Evolutionary conservation across 2,888 invertebrate species (phyloP), one percentile per base, ranked within the genome.

Genomic region (Eugnorisma glareosa): DNA sequence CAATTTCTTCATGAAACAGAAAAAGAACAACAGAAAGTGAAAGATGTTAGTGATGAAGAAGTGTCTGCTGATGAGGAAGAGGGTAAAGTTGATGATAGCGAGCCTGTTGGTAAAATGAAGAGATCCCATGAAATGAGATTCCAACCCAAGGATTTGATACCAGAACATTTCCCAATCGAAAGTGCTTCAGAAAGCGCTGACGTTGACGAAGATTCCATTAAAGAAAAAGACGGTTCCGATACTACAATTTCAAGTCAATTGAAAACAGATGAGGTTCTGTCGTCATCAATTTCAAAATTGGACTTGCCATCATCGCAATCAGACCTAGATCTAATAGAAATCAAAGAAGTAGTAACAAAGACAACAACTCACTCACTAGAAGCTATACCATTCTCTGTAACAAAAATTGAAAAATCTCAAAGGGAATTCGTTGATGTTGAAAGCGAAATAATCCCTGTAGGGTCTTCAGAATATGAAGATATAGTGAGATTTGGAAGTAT

Each of bases 111-210:
- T 43, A 97, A 97, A 91, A 99, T 99, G 99, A 99, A 99, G 92
- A 97, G 99, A 79, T 99, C 99, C 0, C 98, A 98, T 88, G 99
- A 99, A 96, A 99, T 99, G 99, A 98, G 98, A 79, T 99, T 99
- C 92, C 98, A 97, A 88, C 98, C 98, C 7, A 97, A 96, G 82
- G 95, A 97, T 66, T 94, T 97, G 89, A 93, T 97, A 59, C 95
- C 96, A 11, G 97, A 97, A 81, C 93, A 94, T 89, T 96, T 96
- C 79, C 95, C 94, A 35, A 79, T 91, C n/a, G 94, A 95, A 88
- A 93, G 93, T 63, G 88, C 93, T 48, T 93, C 96, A 37, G 97
- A 96, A 83, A 96, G 95, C 84, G 92, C 94, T 69, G 96, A 97
- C 77, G 81, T 94, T 68, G 96, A 96, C 73, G 95, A 96, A 67